Evolutionary conservation across 2,113 vertebrate genomes (phyloP), one percentile per base, ranked within the genome.

Genomic region (Albula glossodonta): DNA sequence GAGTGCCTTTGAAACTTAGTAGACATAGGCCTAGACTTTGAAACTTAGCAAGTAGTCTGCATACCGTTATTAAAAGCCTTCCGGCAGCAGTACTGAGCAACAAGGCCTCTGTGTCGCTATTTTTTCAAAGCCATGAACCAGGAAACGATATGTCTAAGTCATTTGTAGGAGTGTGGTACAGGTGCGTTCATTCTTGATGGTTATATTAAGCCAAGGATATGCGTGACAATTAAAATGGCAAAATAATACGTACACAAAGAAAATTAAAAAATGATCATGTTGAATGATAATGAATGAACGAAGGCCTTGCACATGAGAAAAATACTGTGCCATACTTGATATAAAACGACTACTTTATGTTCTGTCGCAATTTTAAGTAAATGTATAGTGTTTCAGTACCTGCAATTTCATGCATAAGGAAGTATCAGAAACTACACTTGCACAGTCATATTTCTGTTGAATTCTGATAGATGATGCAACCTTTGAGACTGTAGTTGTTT

Each of bases 51-150:
- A 80, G 3, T 2, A 50, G 19, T 19, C 78, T 50, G 78, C 7
- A 50, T 4, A 5, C 41, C 41, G 12, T 48, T 5, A 51, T 50
- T 50, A 50, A 5, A 19, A 49, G 19, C 5, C 31, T 74, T 74
- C 70, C 5, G n/a, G 2, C 22, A 7, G 9, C 0, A 25, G 10
- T 22, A 31, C 3, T 2, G 6, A 25, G n/a, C 5, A 25, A 31
- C 63, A 25, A 74, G 70, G 50, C 78, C 50, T 51, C 41, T 7
- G 50, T 80, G 41, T 80, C 41, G 15, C 4, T 7, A 13, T 80
- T 48, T 80, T 80, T 80, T 51, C 25, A 50, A 3, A 80, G 78
- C 78, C 41, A 3, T 80, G 78, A 80, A 50, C 78, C 78, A 80
- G 78, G 78, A 80, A 80, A 80, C 22, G 25, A 50, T 50, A 80